Percentiles rank a stretch among this genome's conserved stretches.
These are phyloP conservation scores for Rhagophthalmus giganteus DNA, from an alignment of 2,888 invertebrate genomes.

Conservation along the genomic window DNA sequence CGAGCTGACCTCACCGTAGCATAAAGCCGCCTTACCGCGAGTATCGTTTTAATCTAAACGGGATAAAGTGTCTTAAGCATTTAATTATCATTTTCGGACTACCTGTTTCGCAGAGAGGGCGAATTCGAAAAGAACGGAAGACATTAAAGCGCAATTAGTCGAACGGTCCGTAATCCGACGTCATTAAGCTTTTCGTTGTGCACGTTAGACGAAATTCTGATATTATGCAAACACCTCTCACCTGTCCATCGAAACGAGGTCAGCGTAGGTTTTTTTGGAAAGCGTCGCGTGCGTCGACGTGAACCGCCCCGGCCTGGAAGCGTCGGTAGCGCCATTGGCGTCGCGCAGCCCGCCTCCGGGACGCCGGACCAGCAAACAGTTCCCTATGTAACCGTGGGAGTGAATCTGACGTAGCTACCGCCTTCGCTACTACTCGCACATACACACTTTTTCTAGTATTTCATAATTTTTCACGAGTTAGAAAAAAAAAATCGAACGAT, in stretches of 20 bases:
- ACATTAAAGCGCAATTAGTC: conserved; percentile 29
- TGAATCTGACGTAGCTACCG: conserved; percentile 46
- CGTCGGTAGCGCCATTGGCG: conserved; percentile 52
- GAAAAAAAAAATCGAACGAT: conserved; percentile 27
- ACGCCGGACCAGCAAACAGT: conserved; percentile 42
- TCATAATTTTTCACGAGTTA: conserved; percentile 32
- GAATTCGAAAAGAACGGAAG: conserved; percentile 20
- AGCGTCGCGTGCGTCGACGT: conserved; percentile 50
- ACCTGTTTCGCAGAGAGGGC: conserved; percentile 11
- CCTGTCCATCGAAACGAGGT: conserved; percentile 33
- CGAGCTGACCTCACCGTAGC: too few relatives aligned
- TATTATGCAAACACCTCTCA: conserved; percentile 30
- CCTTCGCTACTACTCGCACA: conserved; percentile 44
- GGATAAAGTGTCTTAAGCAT: conserved; percentile 16
- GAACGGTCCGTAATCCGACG: conserved; percentile 16
- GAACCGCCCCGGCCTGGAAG: conserved; percentile 48
- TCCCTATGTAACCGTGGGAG: conserved; percentile 44
- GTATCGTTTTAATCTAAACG: conserved; percentile 10
- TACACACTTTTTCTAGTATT: conserved; percentile 39
- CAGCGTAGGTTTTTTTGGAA: conserved; percentile 32
- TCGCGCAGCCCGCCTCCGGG: conserved; percentile 51
- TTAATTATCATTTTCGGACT: conserved; percentile 19
- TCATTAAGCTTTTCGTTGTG: conserved; percentile 17
- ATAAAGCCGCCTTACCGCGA: too few relatives aligned
- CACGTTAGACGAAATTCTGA: conserved; percentile 25